phyloP scores from a whole-genome alignment of 1,140 invertebrate genomes.

The Chelonus insularis region DNA sequence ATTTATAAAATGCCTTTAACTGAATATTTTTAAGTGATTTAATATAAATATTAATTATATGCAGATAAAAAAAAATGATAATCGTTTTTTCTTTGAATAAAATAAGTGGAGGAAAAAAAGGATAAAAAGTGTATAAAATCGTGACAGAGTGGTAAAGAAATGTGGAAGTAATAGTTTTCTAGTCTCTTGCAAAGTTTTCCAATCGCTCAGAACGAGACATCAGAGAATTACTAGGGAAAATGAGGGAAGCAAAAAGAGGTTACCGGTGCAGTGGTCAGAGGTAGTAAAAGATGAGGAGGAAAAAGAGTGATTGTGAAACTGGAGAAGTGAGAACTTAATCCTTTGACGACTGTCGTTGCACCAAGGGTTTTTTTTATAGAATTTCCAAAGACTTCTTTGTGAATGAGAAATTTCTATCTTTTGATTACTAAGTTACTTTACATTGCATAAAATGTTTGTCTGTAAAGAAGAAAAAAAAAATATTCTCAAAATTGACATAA shows the following conservation, averaged over 20 bases:
- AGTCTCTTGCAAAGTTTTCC: constrained; percentile 18
- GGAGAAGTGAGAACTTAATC: constrained; percentile 24
- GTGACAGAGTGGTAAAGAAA: neutral
- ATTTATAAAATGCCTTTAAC: too few relatives aligned
- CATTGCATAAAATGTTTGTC: neutral
- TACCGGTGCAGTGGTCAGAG: neutral
- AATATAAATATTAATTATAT: too few relatives aligned
- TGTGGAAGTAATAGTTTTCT: constrained; percentile 11
- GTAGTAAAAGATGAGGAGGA: neutral
- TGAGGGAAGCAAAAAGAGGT: constrained; percentile 4
- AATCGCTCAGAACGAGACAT: constrained; percentile 22
- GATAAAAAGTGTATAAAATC: neutral
- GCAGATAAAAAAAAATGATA: too few relatives aligned
- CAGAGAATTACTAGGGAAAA: constrained; percentile 1
- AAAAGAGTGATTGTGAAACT: neutral
- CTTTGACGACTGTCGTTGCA: constrained; percentile 12
- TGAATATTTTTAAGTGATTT: too few relatives aligned
- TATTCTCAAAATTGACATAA: neutral
- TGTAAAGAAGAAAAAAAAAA: neutral
- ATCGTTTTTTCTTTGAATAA: too few relatives aligned
- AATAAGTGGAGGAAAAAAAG: neutral
- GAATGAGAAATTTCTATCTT: constrained; percentile 12
- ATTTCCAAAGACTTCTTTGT: neutral
- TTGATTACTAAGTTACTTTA: neutral
- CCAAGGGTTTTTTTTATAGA: neutral